Conservation (phyloP, 2,113 vertebrate genomes). For the Hippoglossus stenolepis region DNA sequence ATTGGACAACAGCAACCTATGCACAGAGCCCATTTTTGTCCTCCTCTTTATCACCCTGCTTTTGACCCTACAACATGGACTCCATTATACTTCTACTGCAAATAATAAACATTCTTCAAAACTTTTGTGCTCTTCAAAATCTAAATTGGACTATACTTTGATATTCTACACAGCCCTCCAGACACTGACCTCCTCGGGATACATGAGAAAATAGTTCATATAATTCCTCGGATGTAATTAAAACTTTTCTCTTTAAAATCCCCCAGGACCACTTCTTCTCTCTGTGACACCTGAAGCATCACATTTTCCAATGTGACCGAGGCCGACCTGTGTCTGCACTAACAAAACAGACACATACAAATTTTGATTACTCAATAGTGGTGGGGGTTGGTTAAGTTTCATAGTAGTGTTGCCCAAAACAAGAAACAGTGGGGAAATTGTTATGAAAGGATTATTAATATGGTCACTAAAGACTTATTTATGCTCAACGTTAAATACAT, state of each 20-base stretch:
- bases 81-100: no score
- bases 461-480: no score
- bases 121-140: background rate
- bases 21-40: background rate
- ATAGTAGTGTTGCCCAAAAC: no score
- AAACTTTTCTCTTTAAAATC: conserved; percentile 1
- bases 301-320: conserved; percentile 37
- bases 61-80: no score
- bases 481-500: no score
- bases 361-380: no score
- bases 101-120: no score
- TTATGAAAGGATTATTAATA: no score
- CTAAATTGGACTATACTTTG: background rate
- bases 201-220: conserved; percentile 7
- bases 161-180: background rate
- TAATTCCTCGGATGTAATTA: conserved; percentile 31
- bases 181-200: conserved; percentile 34
- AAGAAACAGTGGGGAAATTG: no score
- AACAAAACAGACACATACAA: no score
- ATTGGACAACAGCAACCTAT: background rate
- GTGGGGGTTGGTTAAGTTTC: no score
- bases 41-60: no score
- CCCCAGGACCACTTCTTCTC: background rate
- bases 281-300: conserved; percentile 8
- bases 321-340: background rate